phyloP scores from a whole-genome alignment of 1,140 invertebrate genomes.

The Heliothis subflexa region DNA sequence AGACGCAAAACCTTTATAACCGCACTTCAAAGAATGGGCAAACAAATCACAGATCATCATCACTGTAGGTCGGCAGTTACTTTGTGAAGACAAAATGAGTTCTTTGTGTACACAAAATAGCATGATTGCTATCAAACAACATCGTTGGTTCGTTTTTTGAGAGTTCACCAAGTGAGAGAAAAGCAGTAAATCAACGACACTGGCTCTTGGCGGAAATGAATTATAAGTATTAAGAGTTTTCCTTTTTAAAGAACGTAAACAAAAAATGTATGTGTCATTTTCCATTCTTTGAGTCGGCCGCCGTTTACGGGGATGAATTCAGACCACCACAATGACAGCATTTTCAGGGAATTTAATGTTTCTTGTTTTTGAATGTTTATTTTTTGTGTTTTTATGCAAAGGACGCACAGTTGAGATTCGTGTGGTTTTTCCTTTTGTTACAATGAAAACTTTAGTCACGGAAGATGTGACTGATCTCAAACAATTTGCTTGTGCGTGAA shows the following conservation, averaged over 20 bases:
- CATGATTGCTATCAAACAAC: constrained; percentile 47
- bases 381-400: neutral
- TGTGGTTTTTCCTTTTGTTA: too few species aligned
- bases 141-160: constrained; percentile 48
- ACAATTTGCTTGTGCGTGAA: neutral
- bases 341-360: constrained; percentile 2
- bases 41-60: constrained; percentile 43
- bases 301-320: constrained; percentile 24
- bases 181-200: constrained; percentile 37
- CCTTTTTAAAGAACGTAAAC: constrained; percentile 10
- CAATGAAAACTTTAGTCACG: too few species aligned
- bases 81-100: constrained; percentile 48
- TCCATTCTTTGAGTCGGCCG: constrained; percentile 3
- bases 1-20: constrained; percentile 22
- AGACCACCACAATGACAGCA: constrained; percentile 15
- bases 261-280: constrained; percentile 30
- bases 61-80: constrained; percentile 36
- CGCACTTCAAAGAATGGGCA: constrained; percentile 12
- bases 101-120: constrained; percentile 51
- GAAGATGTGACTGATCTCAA: neutral
- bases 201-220: neutral
- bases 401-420: too few species aligned
- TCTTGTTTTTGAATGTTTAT: neutral
- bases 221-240: neutral
- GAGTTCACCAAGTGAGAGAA: constrained; percentile 14